phyloP scores from a whole-genome alignment of 2,888 invertebrate genomes.

The Machimus atricapillus region DNA sequence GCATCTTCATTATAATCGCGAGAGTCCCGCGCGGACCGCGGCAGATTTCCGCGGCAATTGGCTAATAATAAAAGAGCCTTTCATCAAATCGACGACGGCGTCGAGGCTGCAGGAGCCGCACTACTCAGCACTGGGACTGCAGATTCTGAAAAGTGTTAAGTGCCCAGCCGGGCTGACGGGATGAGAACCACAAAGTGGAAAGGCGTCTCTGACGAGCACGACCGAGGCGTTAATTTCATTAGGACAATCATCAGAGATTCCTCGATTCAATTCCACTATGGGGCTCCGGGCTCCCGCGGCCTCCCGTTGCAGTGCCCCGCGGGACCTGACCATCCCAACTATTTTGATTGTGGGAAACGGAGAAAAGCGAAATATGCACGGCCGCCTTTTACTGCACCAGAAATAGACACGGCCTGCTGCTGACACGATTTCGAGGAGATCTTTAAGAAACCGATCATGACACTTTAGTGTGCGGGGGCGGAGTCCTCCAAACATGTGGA shows the following conservation, averaged over 20 bases:
- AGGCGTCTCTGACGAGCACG: constrained; percentile 31
- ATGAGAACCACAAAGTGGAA: constrained; percentile 13
- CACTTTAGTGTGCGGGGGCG: not conserved
- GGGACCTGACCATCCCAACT: constrained; percentile 12
- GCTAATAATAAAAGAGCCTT: constrained; percentile 33
- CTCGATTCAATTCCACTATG: constrained; percentile 25
- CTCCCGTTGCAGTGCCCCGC: not conserved
- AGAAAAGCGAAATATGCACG: not conserved
- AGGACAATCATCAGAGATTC: constrained; percentile 45
- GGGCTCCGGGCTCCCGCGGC: not conserved
- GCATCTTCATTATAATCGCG: constrained; percentile 18
- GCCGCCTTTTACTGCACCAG: not conserved
- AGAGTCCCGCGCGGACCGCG: not conserved
- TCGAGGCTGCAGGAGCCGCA: not conserved
- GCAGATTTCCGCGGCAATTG: constrained; percentile 19
- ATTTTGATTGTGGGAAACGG: constrained; percentile 24
- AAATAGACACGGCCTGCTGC: not conserved
- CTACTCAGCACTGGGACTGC: not conserved
- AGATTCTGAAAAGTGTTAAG: not conserved
- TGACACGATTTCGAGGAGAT: not conserved
- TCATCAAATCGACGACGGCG: not conserved
- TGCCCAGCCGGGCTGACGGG: not conserved
- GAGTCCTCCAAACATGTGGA: not conserved
- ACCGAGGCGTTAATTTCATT: constrained; percentile 49
- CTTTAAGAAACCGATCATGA: constrained; percentile 7